A percentile compares a stretch with the other conserved stretches of the same genome.
Conservation (phyloP, 1,140 invertebrate species). For the Zeugodacus cucurbitae region DNA sequence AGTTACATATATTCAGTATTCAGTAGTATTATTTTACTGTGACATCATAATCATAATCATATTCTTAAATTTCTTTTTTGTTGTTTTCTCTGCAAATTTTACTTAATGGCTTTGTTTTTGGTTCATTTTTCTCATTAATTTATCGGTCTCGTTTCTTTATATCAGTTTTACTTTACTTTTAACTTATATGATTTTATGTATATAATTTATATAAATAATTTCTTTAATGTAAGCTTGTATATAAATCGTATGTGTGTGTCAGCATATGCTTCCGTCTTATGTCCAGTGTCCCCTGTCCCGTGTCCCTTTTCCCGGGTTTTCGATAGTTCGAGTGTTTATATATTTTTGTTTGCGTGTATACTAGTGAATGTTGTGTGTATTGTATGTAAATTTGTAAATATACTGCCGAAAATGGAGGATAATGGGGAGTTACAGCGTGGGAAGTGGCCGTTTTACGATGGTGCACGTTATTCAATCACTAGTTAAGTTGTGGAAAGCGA, state of each 20-base stretch:
- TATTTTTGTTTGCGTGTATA: slow-evolving; percentile 37
- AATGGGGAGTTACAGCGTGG: slow-evolving; percentile 1
- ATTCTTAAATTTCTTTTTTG: slow-evolving; percentile 15
- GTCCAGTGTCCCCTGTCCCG: slow-evolving; percentile 26
- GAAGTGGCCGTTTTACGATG: slow-evolving; percentile 26
- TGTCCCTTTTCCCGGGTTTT: slow-evolving; percentile 18
- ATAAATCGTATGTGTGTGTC: slow-evolving; percentile 22
- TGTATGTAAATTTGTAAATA: slow-evolving; percentile 28
- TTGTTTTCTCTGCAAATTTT: slow-evolving; percentile 22
- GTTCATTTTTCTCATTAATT: background rate
- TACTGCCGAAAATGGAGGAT: slow-evolving; percentile 33
- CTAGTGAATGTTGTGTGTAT: slow-evolving; percentile 34
- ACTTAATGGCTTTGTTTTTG: slow-evolving; percentile 28
- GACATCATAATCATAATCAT: slow-evolving; percentile 12
- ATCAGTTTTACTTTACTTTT: slow-evolving; percentile 15
- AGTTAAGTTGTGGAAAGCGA: slow-evolving; percentile 24
- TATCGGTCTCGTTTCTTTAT: slow-evolving; percentile 23
- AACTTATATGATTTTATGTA: slow-evolving; percentile 40
- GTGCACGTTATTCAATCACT: slow-evolving; percentile 17
- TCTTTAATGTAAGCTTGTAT: slow-evolving; percentile 39
- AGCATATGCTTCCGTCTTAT: slow-evolving; percentile 21
- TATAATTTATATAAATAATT: slow-evolving; percentile 42
- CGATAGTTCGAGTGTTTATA: slow-evolving; percentile 29
- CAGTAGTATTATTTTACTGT: background rate
- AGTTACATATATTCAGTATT: background rate